Evolutionary conservation across 2,113 vertebrate species (phyloP), one percentile per base, ranked within the genome.

Genomic region (Hepsetus odoe): DNA sequence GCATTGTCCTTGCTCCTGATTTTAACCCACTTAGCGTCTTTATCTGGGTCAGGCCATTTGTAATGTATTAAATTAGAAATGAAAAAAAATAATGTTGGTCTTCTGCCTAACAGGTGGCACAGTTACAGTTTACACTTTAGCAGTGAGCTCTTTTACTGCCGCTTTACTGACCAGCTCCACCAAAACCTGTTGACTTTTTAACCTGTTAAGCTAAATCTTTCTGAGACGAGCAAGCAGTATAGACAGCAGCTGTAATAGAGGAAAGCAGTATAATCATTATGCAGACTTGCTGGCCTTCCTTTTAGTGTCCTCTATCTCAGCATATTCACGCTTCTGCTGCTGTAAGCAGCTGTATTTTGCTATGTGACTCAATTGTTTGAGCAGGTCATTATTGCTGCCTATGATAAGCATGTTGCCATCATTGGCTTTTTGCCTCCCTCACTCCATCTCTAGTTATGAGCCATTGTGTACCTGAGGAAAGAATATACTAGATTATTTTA

Each of bases 221-320:
- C 44, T 56, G 44, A 51, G 65, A 79, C 84, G 59, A 59, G 74
- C 82, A 82, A 88, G 88, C 83, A 65, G 83, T 90, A 87, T 87
- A 90, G 91, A 91, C 88, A 90, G 58, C 2, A 83, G 86, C 81
- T 81, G 75, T 88, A 83, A 90, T 87, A 82, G 85, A 84, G 86
- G 82, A 79, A 84, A 85, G 88, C 84, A 81, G 87, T 91, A 87
- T 91, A 88, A 90, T 92, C 87, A 92, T 90, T 88, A 87, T 86
- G 84, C 86, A 80, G 85, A 85, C 82, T 86, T 85, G 88, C 85
- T 74, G 67, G 81, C 79, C 80, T 86, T 84, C 44, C 84, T 89
- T 74, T 71, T 84, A 85, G 77, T 88, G 87, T 88, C 86, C 87
- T 26, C 87, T 83, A 82, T 87, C 84, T 91, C 89, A 90, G 90